Base-by-base conservation (phyloP, 2,113 vertebrate species). In the Camelus dromedarius region DNA sequence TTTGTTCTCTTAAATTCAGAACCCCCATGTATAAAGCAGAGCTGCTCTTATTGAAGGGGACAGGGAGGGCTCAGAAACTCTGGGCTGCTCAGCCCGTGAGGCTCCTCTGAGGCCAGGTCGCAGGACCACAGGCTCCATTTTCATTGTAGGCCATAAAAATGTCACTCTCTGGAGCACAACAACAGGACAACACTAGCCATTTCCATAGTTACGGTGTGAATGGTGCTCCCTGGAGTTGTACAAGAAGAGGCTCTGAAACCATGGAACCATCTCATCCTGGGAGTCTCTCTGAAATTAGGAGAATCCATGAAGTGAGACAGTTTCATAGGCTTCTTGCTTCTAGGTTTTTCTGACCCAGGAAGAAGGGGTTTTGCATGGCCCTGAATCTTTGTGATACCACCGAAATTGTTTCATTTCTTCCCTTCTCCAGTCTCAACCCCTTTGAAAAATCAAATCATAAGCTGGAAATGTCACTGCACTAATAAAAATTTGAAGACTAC, bases 391-490 rank as follows among this genome's bases (percentile, higher is more conserved):
- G 32, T 50, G 22, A n/a, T 75, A 32, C 9, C 5, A 32, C 26
- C 75, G 35, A 89, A 90, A 91, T 73, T 7, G 13, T 26, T 83
- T 81, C n/a, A 35, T 72, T 89, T 79, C 26, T 73, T 94, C 22
- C 46, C 26, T 89, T 88, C 52, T 84, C 35, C 67, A 93, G 28
- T 13, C 14, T n/a, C 7, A 85, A 42, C 4, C 54, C 38, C 15
- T 73, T 72, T 50, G 35, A 42, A 94, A 89, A 84, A 56, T 86
- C 56, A 95, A 76, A 2, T 92, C n/a, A 96, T 50, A 96, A 50
- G 13, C 48, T 81, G 82, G 56, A 32, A 91, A 73, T 48, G 13
- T 52, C 20, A 3, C 50, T 73, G 2, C 1, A 15, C 52, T 89
- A 75, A 85, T 8, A 24, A 84, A 89, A 95, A 20, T 0, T 54